Evolutionary conservation across 1,140 invertebrate species (phyloP).

Genomic region (Belonocnema kinseyi): DNA sequence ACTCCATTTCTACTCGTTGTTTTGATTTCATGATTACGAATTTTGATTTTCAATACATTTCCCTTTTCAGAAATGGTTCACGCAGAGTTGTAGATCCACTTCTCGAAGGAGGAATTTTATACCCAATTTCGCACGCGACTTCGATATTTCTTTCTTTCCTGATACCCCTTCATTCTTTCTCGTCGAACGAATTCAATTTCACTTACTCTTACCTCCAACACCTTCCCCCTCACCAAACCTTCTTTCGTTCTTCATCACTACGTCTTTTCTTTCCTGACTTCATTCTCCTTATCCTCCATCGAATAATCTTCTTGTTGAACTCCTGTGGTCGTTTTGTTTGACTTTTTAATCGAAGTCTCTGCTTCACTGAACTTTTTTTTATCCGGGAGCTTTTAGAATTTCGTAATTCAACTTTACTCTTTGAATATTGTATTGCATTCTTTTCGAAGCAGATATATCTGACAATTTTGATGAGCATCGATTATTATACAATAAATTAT

Average conservation of each 20-base stretch:
- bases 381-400: not conserved
- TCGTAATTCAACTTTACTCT: constrained; percentile 2
- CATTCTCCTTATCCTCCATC: constrained; percentile 27
- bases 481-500: too few relatives aligned
- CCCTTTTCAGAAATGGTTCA: not conserved
- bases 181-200: constrained; percentile 41
- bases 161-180: constrained; percentile 38
- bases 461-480: not conserved
- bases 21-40: not conserved
- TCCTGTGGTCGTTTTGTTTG: constrained; percentile 27
- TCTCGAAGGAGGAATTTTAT: constrained; percentile 36
- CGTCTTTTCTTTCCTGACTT: constrained; percentile 33
- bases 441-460: too few relatives aligned
- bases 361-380: not conserved
- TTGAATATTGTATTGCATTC: constrained; percentile 5
- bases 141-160: constrained; percentile 30
- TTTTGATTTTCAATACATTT: not conserved
- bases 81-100: constrained; percentile 5
- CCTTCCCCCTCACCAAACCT: constrained; percentile 16
- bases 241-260: constrained; percentile 30
- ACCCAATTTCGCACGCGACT: constrained; percentile 33
- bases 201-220: not conserved
- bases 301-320: constrained; percentile 29
- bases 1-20: too few relatives aligned
- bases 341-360: constrained; percentile 24